Evolutionary conservation across 1,140 invertebrate species (phyloP).

Genomic region (Cataglyphis hispanica): DNA sequence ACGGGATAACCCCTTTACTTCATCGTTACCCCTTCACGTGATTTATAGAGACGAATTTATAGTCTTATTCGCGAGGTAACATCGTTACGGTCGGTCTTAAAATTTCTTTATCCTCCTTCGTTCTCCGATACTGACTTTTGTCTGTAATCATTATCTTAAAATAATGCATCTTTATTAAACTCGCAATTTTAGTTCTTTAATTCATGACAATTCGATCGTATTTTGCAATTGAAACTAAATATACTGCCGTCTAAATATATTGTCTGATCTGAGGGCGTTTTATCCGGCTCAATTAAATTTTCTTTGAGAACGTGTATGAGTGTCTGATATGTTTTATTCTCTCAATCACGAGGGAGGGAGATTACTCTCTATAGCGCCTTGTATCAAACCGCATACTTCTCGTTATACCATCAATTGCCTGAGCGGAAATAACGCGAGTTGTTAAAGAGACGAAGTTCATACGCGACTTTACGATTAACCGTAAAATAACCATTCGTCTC

Average conservation of each 20-base stretch:
- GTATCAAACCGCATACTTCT: not conserved
- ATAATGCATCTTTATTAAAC: slow-evolving; percentile 38
- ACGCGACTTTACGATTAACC: slow-evolving; percentile 51
- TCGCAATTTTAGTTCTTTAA: slow-evolving; percentile 2
- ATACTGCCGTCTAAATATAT: not conserved
- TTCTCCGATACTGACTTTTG: not conserved
- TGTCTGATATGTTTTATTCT: not conserved
- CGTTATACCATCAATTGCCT: not conserved
- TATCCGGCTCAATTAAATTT: not conserved
- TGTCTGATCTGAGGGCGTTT: not conserved
- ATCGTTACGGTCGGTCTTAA: slow-evolving; percentile 61
- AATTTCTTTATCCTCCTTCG: slow-evolving; percentile 46
- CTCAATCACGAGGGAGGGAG: not conserved
- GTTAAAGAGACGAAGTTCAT: slow-evolving; percentile 31
- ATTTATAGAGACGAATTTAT: slow-evolving; percentile 78
- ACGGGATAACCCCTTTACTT: slow-evolving; percentile 33
- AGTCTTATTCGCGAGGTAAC: slow-evolving; percentile 70
- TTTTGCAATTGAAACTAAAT: slow-evolving; percentile 6
- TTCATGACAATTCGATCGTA: not conserved
- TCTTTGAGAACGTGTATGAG: not conserved
- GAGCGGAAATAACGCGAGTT: slow-evolving; percentile 18
- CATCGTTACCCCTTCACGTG: slow-evolving; percentile 73
- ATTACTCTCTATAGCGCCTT: not conserved
- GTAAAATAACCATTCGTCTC: slow-evolving; percentile 55
- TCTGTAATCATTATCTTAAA: not conserved